phyloP scores from a whole-genome alignment of 37 sponge, comb jelly and placozoan species.

The Aplysina aerophoba region DNA sequence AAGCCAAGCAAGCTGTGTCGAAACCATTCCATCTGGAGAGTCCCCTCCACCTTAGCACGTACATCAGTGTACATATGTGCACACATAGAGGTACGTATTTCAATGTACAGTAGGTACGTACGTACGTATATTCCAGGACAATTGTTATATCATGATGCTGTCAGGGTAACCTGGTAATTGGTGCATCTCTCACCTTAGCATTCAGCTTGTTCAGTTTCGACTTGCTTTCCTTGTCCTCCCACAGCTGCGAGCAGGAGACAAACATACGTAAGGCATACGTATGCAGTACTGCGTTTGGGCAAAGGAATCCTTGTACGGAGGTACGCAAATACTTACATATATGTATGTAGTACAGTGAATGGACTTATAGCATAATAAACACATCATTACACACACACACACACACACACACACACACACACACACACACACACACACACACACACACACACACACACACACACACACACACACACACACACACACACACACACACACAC shows the following conservation, averaged over 20 bases:
- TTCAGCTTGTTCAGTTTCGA: slow-evolving; percentile 89
- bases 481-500: no score
- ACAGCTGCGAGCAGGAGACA: slow-evolving; percentile 56
- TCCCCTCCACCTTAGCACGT: no score
- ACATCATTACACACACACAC: no score
- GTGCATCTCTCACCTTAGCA: slow-evolving; percentile 70
- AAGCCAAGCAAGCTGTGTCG: no score
- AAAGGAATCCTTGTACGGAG: no score
- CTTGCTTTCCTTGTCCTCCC: slow-evolving; percentile 89
- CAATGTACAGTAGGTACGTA: not conserved
- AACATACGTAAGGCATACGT: no score
- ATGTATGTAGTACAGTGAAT: not conserved
- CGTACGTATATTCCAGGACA: not conserved
- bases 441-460: no score
- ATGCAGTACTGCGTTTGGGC: not conserved
- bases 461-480: no score
- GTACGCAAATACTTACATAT: not conserved
- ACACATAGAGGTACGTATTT: not conserved
- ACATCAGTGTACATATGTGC: not conserved
- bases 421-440: no score
- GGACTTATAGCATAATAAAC: no score
- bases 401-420: no score
- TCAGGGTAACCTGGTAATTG: not conserved
- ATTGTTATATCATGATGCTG: not conserved
- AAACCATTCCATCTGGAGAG: no score